These are phyloP conservation scores for Sitta europaea DNA, from an alignment of 2,113 vertebrate genomes.

Conservation along the genomic window DNA sequence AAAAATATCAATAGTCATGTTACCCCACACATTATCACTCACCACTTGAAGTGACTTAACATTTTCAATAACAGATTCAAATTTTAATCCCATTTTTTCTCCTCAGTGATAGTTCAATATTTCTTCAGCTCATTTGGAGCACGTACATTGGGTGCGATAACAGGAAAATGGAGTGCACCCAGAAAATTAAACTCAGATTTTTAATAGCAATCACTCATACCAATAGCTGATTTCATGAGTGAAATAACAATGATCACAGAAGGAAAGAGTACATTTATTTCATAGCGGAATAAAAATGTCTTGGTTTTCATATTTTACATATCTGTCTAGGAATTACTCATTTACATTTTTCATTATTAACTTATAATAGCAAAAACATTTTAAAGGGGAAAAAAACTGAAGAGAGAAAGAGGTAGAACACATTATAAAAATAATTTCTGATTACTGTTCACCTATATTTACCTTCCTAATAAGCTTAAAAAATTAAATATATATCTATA, in stretches of 20 bases:
- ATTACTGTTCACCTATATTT: background rate
- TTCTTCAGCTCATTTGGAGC: background rate
- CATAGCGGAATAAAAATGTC: background rate
- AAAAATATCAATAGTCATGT: background rate
- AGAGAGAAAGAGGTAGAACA: accelerated
- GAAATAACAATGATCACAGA: background rate
- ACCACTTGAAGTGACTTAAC: background rate
- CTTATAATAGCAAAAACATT: background rate
- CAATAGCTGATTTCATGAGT: background rate
- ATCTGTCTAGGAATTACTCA: background rate
- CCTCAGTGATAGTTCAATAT: background rate
- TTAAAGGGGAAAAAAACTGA: background rate
- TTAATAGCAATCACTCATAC: background rate
- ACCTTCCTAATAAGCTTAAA: background rate
- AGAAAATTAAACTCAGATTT: constrained; percentile 4
- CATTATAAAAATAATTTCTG: background rate
- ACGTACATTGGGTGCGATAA: background rate
- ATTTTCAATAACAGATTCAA: background rate
- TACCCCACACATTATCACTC: background rate
- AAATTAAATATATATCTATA: background rate
- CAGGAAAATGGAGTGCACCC: background rate
- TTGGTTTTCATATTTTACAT: background rate
- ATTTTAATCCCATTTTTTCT: background rate
- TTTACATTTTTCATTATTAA: background rate
- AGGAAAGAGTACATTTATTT: background rate